Evolutionary conservation across 2,113 vertebrate species (phyloP), one percentile per base, ranked within the genome.

Genomic region (Ginglymostoma cirratum): DNA sequence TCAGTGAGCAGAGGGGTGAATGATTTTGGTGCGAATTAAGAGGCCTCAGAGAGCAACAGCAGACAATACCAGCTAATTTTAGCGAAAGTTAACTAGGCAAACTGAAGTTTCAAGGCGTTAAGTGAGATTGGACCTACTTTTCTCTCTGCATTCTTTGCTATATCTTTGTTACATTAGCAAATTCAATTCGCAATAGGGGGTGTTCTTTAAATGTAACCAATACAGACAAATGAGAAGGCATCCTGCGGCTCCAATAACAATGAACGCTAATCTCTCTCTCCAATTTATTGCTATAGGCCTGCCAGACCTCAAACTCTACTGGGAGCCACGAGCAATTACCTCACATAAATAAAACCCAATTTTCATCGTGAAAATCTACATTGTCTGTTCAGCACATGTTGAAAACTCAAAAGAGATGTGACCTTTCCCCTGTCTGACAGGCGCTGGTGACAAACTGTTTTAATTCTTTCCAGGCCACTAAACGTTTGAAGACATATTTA

Each of bases 301-400:
- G 87, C 52, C 89, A 93, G 61, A 93, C 61, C 89, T 93, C 89
- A 67, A 93, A 93, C n/a, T 34, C 89, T 93, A 83, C 61, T 93
- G 89, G 89, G 61, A 93, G 66, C 61, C 89, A 93, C n/a, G 65
- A 93, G 89, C 89, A 93, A 65, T 93, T 66, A 34, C 89, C 61
- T 93, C 89, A 67, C 89, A 93, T 93, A 93, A 92, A 92, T 92
- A 92, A 93, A 93, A 66, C n/a, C 65, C 61, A 66, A 66, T 93
- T 66, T 92, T 93, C 89, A 93, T 93, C 89, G 66, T 17, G 21
- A 66, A 93, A 93, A 93, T 93, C 61, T 93, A 66, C 61, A 65
- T 23, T 66, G 89, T 66, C 89, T 93, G 89, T 93, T 93, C 89
- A 23, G 89, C 89, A 93, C 61, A 66, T 66, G 55, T 66, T 93